A percentile compares a stretch with the other conserved stretches of the same genome.
Evolutionary conservation across 2,797 vertebrate genomes (phyloP).

Genomic region (Neopelma chrysocephalum): DNA sequence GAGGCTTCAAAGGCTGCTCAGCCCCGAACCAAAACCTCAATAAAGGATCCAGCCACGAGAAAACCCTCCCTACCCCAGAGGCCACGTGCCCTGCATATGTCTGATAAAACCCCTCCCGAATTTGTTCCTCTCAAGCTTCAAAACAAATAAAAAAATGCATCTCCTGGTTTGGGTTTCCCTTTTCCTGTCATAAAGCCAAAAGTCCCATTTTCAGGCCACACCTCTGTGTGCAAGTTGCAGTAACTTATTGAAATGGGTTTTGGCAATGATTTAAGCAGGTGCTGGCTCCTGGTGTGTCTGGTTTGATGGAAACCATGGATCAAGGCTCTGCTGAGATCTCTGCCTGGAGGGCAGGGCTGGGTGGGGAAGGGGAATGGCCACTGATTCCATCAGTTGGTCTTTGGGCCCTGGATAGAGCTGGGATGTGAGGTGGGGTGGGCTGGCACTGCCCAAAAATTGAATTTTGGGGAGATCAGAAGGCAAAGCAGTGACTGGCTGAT

Average conservation of each 20-base stretch:
- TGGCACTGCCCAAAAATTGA: neutral
- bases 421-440: neutral
- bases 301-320: neutral
- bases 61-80: neutral
- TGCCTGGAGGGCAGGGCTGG: neutral
- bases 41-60: neutral
- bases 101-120: slow-evolving; percentile 11
- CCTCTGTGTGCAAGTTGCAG: rapidly evolving
- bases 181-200: neutral
- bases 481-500: rapidly evolving
- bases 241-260: neutral
- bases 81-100: slow-evolving; percentile 22
- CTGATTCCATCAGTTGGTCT: rapidly evolving
- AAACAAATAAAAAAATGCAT: neutral
- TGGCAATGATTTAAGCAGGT: neutral
- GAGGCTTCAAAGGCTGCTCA: slow-evolving; percentile 39
- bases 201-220: neutral
- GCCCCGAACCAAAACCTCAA: slow-evolving; percentile 4
- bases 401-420: neutral
- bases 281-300: neutral
- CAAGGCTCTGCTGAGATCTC: neutral
- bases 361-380: neutral
- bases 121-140: neutral
- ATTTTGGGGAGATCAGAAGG: neutral
- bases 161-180: neutral